Percentiles rank a stretch among this genome's conserved stretches.
Conservation (phyloP, 2,113 vertebrate species). For the Vombatus ursinus region DNA sequence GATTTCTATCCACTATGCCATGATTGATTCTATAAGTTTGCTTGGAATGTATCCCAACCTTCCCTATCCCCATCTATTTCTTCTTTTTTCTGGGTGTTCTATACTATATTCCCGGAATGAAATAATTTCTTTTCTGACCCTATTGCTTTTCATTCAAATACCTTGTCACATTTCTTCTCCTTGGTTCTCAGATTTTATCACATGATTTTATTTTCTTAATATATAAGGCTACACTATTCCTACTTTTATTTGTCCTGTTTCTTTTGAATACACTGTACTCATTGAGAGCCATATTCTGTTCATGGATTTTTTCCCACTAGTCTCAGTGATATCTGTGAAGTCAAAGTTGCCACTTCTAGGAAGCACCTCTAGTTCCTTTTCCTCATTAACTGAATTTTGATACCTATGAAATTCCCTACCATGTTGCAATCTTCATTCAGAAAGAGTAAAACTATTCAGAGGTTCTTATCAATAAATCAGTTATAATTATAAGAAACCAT, state of each 20-base stretch:
- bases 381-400: not conserved
- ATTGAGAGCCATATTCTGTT: not conserved
- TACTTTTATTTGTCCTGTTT: not conserved
- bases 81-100: not conserved
- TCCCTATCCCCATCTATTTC: not conserved
- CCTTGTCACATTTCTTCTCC: not conserved
- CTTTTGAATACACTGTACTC: not conserved
- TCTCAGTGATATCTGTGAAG: not conserved
- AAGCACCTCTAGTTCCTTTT: not conserved
- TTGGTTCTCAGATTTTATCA: not conserved
- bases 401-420: too few relatives aligned
- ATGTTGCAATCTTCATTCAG: too few relatives aligned
- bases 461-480: too few relatives aligned
- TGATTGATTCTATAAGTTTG: not conserved
- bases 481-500: too few relatives aligned
- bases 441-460: too few relatives aligned
- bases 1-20: too few relatives aligned
- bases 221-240: not conserved
- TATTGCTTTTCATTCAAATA: not conserved
- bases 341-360: not conserved
- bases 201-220: not conserved
- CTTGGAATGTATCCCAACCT: not conserved
- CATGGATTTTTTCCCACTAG: not conserved
- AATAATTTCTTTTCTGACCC: not conserved
- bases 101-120: not conserved